These are phyloP conservation scores for Momotus momota DNA, from an alignment of 2,797 vertebrate species.

Conservation along the genomic window DNA sequence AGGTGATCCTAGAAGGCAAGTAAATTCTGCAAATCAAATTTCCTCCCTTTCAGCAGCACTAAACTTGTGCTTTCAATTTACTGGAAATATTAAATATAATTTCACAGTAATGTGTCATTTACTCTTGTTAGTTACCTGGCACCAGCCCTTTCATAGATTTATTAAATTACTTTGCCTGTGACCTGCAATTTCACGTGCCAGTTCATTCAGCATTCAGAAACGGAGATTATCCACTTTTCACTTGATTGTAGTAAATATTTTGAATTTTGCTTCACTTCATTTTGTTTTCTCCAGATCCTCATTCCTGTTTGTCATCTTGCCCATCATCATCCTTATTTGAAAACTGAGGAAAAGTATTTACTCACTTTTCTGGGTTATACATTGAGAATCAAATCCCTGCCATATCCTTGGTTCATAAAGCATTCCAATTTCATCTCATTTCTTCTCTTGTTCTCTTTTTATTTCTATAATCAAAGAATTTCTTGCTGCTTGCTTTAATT, in stretches of 20 bases:
- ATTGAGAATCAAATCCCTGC: background rate
- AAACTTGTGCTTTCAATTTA: background rate
- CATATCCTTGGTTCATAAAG: background rate
- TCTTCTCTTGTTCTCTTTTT: background rate
- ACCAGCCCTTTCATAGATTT: background rate
- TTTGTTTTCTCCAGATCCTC: background rate
- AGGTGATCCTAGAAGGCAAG: background rate
- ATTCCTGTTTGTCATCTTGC: background rate
- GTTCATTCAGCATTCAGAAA: background rate
- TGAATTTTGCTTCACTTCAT: background rate
- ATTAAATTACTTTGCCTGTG: background rate
- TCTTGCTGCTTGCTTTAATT: conserved; percentile 22
- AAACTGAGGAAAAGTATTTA: background rate
- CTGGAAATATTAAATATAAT: background rate
- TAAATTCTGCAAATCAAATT: background rate
- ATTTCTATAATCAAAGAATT: background rate
- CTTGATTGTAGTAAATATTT: background rate
- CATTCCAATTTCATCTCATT: background rate
- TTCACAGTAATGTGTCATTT: background rate
- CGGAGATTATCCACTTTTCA: background rate
- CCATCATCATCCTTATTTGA: background rate
- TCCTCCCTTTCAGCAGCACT: background rate
- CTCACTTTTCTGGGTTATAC: background rate
- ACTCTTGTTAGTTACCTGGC: background rate
- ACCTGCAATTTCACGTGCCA: background rate